phyloP scores from a whole-genome alignment of 2,888 invertebrate species.

The Podotricha telesiphe region DNA sequence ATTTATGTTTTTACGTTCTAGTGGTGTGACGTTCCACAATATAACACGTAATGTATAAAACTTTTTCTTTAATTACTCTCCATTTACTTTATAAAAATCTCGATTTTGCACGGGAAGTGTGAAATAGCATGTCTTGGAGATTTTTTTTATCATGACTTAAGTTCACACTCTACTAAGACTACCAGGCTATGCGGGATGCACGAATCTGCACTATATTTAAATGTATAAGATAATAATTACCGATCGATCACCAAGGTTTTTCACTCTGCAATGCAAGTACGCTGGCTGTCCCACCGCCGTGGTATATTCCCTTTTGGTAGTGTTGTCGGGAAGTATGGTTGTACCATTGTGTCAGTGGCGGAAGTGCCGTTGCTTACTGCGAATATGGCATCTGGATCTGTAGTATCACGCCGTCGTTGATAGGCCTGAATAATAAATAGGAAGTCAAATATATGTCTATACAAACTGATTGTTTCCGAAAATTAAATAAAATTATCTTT shows the following conservation, averaged over 20 bases:
- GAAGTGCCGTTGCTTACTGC: constrained; percentile 50
- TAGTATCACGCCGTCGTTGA: constrained; percentile 64
- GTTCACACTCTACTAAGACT: no score
- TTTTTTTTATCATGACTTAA: no score
- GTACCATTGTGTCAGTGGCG: constrained; percentile 86
- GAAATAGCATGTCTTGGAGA: no score
- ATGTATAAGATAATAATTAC: constrained; percentile 82
- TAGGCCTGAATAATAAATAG: constrained; percentile 56
- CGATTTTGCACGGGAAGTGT: no score
- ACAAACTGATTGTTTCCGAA: no score
- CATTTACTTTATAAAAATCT: no score
- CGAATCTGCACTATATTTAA: background rate
- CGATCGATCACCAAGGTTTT: constrained; percentile 93
- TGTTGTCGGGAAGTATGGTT: constrained; percentile 94
- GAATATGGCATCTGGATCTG: constrained; percentile 54
- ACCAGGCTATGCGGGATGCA: no score
- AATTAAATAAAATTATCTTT: no score
- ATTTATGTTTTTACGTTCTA: no score
- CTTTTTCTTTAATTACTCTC: no score
- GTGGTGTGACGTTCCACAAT: no score
- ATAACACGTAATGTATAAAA: no score
- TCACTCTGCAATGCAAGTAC: constrained; percentile 91
- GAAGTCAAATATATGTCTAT: background rate
- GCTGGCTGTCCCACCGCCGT: constrained; percentile 94
- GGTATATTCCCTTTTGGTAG: constrained; percentile 90